Percentiles rank a stretch among this genome's conserved stretches.
These are phyloP conservation scores for Megaceryle maxima DNA, from an alignment of 2,113 vertebrate genomes.

Conservation along the genomic window DNA sequence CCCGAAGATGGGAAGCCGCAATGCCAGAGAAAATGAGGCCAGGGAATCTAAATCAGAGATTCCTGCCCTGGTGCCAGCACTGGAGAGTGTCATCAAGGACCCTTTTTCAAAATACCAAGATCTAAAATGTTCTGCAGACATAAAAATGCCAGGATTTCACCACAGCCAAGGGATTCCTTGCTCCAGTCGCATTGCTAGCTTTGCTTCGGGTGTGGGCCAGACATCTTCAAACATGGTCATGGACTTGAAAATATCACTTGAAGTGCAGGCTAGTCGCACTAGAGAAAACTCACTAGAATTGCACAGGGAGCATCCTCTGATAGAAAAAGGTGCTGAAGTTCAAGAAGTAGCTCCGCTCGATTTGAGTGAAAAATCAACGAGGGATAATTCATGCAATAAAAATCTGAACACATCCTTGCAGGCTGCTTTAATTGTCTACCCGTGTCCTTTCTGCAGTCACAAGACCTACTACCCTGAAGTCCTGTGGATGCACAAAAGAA, in stretches of 20 bases:
- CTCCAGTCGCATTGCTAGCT: not conserved
- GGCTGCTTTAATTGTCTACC: slow-evolving; percentile 81
- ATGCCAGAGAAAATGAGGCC: not conserved
- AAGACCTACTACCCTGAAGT: slow-evolving; percentile 92
- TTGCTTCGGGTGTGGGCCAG: not conserved
- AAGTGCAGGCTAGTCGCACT: slow-evolving; percentile 1
- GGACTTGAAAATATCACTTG: slow-evolving; percentile 2
- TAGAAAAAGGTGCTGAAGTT: slow-evolving; percentile 12
- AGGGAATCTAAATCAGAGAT: slow-evolving; percentile 37
- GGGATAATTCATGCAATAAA: slow-evolving; percentile 61
- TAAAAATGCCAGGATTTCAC: slow-evolving; percentile 77
- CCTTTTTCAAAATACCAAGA: slow-evolving; percentile 67
- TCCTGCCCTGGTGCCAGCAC: not conserved
- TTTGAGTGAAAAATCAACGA: slow-evolving; percentile 74
- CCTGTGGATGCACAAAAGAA: slow-evolving; percentile 93
- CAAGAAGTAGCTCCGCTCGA: slow-evolving; percentile 71
- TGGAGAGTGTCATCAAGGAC: slow-evolving; percentile 53
- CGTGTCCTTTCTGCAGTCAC: slow-evolving; percentile 90
- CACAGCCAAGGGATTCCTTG: slow-evolving; percentile 62
- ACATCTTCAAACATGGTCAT: not conserved
- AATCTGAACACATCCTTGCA: slow-evolving; percentile 66
- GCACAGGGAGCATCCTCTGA: slow-evolving; percentile 29
- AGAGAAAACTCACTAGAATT: slow-evolving; percentile 45
- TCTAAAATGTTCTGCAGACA: slow-evolving; percentile 68
- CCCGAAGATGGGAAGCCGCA: slow-evolving; percentile 31